These are phyloP conservation scores for Lynx canadensis DNA, from an alignment of 2,113 vertebrate species.

Conservation along the genomic window DNA sequence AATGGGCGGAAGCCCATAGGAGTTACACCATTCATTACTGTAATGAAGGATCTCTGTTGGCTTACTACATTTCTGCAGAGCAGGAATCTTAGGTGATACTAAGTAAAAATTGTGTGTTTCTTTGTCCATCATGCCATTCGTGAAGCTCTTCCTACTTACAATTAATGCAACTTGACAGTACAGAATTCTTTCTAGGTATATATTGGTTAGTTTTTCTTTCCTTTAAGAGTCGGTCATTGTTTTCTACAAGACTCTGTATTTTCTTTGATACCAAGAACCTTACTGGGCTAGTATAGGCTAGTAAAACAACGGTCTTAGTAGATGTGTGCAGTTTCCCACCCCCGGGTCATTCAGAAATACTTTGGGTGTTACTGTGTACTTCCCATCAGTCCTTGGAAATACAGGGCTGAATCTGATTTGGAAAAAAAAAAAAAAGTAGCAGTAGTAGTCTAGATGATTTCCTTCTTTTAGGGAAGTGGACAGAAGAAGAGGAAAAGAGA, in stretches of 20 bases:
- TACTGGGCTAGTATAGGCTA: not conserved
- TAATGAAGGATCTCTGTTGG: not conserved
- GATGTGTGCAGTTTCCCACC: not conserved
- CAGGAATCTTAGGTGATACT: not conserved
- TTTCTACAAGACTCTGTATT: not conserved
- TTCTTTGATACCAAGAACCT: not conserved
- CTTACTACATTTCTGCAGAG: not conserved
- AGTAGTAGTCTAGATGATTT: conserved; percentile 48
- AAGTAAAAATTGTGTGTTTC: not conserved
- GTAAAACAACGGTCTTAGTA: not conserved
- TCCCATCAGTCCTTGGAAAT: not conserved
- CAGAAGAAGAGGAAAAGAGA: conserved; percentile 96
- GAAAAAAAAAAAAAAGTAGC: not conserved
- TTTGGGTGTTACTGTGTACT: not conserved
- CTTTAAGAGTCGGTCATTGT: not conserved
- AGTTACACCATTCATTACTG: not conserved
- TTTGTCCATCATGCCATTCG: not conserved
- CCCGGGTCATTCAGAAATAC: not conserved
- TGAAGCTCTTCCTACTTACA: not conserved
- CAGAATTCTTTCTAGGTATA: not conserved
- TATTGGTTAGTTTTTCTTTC: conserved; percentile 19
- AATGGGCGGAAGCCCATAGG: not conserved
- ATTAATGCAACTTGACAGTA: not conserved
- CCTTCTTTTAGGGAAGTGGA: conserved; percentile 94
- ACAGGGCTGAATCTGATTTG: not conserved